Base-by-base conservation (phyloP, 2,113 vertebrate genomes). In the Spea bombifrons region DNA sequence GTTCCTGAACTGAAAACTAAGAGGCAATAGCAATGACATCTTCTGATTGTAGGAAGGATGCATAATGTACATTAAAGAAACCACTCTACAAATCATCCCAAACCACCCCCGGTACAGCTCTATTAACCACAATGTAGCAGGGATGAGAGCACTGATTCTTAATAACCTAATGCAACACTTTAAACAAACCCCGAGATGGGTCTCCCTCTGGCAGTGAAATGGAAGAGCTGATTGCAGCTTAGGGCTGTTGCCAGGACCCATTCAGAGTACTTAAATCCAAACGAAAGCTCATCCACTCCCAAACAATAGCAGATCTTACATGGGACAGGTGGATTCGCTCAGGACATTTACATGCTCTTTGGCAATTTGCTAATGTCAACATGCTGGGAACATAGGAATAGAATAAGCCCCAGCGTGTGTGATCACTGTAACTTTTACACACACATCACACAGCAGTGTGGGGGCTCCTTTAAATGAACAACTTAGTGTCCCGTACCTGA, bases 371-470 rank as follows among this genome's bases (percentile, higher is more conserved):
- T 44, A 46, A 46, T 66, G 65, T 12, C 65, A 66, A 66, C 65
- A 43, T 68, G 44, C 45, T 43, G 45, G 1, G 15, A 48, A 46
- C 12, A 63, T 76, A 30, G 30, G 30, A 30, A 30, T 30, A 30
- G 74, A 16, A 12, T 7, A 45, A 43, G n/a, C 43, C n/a, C n/a
- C 50, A 70, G 69, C 16, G 61, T n/a, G 10, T 2, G 9, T 44
- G 13, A 12, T 12, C 10, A 7, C 44, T 30, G 50, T 63, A 73
- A 80, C 77, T 80, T 80, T 80, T 80, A 52, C 45, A n/a, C 53
- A 72, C 44, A 7, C 30, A 47, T 49, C 13, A 73, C 77, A 59
- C 65, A 44, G 43, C 30, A 30, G 30, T 30, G 30, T 2, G 30
- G 44, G 50, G 50, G 55, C 12, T 30, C 30, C 30, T 30, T 52